Evolutionary conservation across 2,888 invertebrate genomes (phyloP), one percentile per base, ranked within the genome.

Genomic region (Noctua janthina): DNA sequence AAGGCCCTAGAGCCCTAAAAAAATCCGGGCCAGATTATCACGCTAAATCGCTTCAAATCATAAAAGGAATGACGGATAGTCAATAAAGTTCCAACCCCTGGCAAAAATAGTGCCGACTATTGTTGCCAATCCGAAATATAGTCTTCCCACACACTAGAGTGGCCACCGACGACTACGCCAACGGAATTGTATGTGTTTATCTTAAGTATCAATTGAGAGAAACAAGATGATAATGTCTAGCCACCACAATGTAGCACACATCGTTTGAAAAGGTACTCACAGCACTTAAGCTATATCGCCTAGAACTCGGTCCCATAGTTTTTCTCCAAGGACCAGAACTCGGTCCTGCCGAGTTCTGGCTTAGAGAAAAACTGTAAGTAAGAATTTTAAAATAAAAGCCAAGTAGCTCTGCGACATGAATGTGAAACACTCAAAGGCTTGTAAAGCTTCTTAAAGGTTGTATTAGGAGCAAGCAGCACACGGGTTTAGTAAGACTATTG

Each of bases 401-500:
- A 84, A 87, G 64, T 87, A 54, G 78, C 70, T 75, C 73, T 70
- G 15, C 74, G 54, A 79, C 73, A 85, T 87, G 84, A 79, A 84
- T 69, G 68, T 66, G 64, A 72, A 85, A 87, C 68, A 64, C 73
- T 85, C 62, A 74, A 67, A 64, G 69, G n/a, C 71, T 73, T 76
- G 75, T 74, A 74, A 72, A 71, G 81, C 76, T 85, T 68, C 76
- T 85, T 85, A 85, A 81, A 59, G 59, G 67, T 72, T 59, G 54
- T 54, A 69, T 85, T 72, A 81, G 64, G 81, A 62, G 62, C 54
- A 66, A 77, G 73, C 73, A 66, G 68, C 49, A 66, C 46, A 35
- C 1, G 70, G 23, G 71, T 64, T 51, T 39, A n/a, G 78, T 69
- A 75, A 74, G 68, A 84, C 71, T 69, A 68, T 69, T 78, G 59